Evolutionary conservation across 2,797 vertebrate species (phyloP), one percentile per base, ranked within the genome.

Genomic region (Tauraco hartlaubi): DNA sequence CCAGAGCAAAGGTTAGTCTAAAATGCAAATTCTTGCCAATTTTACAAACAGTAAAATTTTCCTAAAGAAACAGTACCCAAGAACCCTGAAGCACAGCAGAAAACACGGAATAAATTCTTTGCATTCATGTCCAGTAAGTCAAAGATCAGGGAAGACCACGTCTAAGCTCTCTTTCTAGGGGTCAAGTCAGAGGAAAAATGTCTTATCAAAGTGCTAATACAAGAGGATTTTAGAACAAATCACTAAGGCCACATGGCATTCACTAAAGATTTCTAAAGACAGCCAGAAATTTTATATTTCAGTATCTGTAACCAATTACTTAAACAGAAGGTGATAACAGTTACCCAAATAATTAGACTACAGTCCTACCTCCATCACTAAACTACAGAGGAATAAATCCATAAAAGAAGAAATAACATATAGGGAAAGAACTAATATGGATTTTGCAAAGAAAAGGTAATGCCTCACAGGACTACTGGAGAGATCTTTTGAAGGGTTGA

Each of bases 151-250:
- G 46, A 86, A 84, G 54, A 90, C 23, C 12, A 84, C 14, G 88
- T 59, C 35, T 78, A 72, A 95, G 58, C 31, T 72, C 19, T 52
- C 68, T 49, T 86, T 74, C 31, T 25, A 64, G 0, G 0, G 49
- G 51, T 73, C 82, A 91, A 62, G 48, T 56, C 76, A 86, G 44
- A 83, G 5, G 13, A 93, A 77, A 83, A 52, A 63, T 21, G 18
- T 74, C 21, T 0, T n/a, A 88, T 46, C 35, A 8, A 88, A 88
- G 54, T 23, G 62, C 69, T 77, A 88, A 84, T 11, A 80, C 28
- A 41, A 73, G 19, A 72, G 73, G n/a, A 92, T 67, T 94, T 90
- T 11, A 72, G 44, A 93, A 77, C 35, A 95, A 63, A 74, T 67
- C 64, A 67, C 61, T 26, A 33, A 31, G 44, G 73, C 14, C 41